phyloP scores from a whole-genome alignment of 2,888 invertebrate species.

The Mycalesis mineus region DNA sequence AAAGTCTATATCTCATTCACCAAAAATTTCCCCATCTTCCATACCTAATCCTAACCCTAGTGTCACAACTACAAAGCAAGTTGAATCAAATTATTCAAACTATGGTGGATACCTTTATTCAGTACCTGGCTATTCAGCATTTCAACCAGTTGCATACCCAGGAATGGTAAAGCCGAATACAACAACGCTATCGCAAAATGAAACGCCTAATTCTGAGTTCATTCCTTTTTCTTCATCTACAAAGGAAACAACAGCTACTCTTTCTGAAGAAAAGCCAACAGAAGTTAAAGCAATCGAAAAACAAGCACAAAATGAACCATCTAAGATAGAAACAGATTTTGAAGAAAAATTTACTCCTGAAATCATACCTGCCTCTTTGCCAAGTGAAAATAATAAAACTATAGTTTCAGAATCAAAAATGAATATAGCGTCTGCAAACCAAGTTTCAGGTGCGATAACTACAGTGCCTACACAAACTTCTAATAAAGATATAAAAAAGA shows the following conservation, averaged over 20 bases:
- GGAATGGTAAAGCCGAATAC: constrained; percentile 43
- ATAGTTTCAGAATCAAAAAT: constrained; percentile 49
- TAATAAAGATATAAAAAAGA: constrained; percentile 54
- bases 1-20: constrained; percentile 58
- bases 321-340: constrained; percentile 52
- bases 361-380: constrained; percentile 45
- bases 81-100: constrained; percentile 56
- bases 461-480: constrained; percentile 40
- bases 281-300: constrained; percentile 32
- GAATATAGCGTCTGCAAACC: constrained; percentile 54
- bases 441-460: constrained; percentile 55
- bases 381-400: constrained; percentile 37
- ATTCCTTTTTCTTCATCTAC: constrained; percentile 33
- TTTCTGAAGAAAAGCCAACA: constrained; percentile 31
- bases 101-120: constrained; percentile 65
- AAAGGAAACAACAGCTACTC: constrained; percentile 33
- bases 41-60: constrained; percentile 72
- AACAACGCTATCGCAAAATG: constrained; percentile 37
- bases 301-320: constrained; percentile 29
- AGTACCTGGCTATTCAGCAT: constrained; percentile 70
- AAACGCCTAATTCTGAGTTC: constrained; percentile 41
- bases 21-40: constrained; percentile 71
- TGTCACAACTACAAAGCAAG: constrained; percentile 53
- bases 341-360: constrained; percentile 64
- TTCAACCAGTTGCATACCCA: constrained; percentile 62